These are phyloP conservation scores for Drosophila ambigua DNA, from an alignment of 1,140 invertebrate genomes.

Conservation along the genomic window DNA sequence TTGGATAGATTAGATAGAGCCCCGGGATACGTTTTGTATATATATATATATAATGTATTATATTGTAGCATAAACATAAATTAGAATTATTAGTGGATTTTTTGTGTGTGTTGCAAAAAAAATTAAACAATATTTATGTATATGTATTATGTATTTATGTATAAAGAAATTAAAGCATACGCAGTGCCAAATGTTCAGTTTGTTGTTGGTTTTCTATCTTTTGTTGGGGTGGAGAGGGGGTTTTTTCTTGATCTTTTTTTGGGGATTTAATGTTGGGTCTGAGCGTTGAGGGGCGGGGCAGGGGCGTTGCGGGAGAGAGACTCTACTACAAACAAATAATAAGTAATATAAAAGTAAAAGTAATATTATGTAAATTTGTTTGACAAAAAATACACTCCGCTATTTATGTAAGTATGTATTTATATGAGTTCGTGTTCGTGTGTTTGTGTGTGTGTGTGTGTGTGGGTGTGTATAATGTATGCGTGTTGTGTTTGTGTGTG, in stretches of 20 bases:
- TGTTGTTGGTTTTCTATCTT: constrained; percentile 6
- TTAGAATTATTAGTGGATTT: constrained; percentile 67
- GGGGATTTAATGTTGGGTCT: no score
- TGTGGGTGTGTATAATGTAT: constrained; percentile 22
- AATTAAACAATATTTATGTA: constrained; percentile 49
- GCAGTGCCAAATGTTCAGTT: constrained; percentile 43
- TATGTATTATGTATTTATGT: constrained; percentile 18
- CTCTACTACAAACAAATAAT: constrained; percentile 56
- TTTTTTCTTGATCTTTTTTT: constrained; percentile 7
- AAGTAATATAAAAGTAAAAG: constrained; percentile 50
- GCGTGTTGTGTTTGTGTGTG: constrained; percentile 33
- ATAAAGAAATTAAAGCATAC: constrained; percentile 49
- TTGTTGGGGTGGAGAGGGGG: not conserved
- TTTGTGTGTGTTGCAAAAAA: constrained; percentile 47
- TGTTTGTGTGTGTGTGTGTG: constrained; percentile 3
- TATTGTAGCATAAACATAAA: constrained; percentile 71
- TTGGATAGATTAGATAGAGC: constrained; percentile 43
- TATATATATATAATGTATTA: constrained; percentile 53
- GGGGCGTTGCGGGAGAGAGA: constrained; percentile 23
- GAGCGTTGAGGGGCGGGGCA: no score
- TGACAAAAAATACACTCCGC: constrained; percentile 80
- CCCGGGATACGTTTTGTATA: constrained; percentile 9
- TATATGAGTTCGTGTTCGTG: constrained; percentile 44
- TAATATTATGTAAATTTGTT: constrained; percentile 75
- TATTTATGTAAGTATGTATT: constrained; percentile 62